Conservation (phyloP, 2,113 vertebrate genomes). For the Coryphaenoides rupestris region DNA sequence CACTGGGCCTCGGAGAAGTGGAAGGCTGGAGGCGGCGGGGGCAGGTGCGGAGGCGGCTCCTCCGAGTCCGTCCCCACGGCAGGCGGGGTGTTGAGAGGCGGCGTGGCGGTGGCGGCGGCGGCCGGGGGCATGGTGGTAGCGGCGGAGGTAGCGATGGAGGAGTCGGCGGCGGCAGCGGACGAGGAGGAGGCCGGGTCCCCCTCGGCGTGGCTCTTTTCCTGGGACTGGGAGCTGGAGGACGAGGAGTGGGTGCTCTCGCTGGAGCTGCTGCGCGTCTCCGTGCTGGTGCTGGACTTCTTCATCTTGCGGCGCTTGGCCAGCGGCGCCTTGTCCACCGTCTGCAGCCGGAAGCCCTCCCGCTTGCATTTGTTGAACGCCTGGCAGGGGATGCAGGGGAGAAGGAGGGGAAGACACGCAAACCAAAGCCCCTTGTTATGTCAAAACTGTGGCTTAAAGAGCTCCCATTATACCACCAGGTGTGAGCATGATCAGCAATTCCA, state of each 20-base stretch:
- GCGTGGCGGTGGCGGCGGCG: constrained; percentile 25
- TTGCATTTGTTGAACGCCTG: constrained; percentile 99
- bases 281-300: constrained; percentile 98
- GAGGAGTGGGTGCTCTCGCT: constrained; percentile 96
- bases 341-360: constrained; percentile 95
- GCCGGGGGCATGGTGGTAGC: too few relatives aligned
- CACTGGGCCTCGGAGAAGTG: constrained; percentile 61
- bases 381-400: neutral
- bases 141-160: too few relatives aligned
- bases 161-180: constrained; percentile 43
- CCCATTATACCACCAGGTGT: too few relatives aligned
- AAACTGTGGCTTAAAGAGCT: too few relatives aligned
- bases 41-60: constrained; percentile 8
- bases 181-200: constrained; percentile 50
- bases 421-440: too few relatives aligned
- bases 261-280: constrained; percentile 96
- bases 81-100: constrained; percentile 41
- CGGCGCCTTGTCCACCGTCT: constrained; percentile 87
- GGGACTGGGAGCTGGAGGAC: constrained; percentile 86
- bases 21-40: constrained; percentile 58
- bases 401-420: too few relatives aligned
- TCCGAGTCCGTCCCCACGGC: constrained; percentile 54
- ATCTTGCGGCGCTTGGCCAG: constrained; percentile 94
- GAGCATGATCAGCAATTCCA: too few relatives aligned
- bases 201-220: constrained; percentile 78